A percentile compares a stretch with the other conserved stretches of the same genome.
phyloP scores from a whole-genome alignment of 2,888 invertebrate species.

The Hemicrepidius hirtus region DNA sequence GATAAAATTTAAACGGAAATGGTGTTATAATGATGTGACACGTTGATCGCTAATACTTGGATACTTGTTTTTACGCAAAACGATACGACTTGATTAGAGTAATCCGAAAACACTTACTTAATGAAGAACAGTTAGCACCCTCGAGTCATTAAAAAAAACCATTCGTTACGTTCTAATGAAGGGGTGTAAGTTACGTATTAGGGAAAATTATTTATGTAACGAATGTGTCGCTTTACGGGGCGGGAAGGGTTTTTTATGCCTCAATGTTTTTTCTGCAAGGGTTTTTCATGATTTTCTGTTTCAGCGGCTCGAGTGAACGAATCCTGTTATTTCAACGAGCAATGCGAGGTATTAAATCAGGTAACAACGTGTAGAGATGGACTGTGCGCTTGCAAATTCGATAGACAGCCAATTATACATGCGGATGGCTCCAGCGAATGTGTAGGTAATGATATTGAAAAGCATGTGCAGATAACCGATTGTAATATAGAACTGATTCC shows the following conservation, averaged over 20 bases:
- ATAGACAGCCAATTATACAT: slow-evolving; percentile 82
- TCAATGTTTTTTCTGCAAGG: neutral
- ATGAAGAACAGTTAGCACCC: too few relatives aligned
- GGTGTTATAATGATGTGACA: slow-evolving; percentile 30
- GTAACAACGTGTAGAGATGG: slow-evolving; percentile 89
- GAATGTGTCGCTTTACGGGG: too few relatives aligned
- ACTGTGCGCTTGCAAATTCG: slow-evolving; percentile 86
- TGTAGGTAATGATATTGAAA: slow-evolving; percentile 76
- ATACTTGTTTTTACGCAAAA: neutral
- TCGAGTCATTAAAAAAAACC: too few relatives aligned
- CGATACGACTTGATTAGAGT: neutral
- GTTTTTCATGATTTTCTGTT: slow-evolving; percentile 65
- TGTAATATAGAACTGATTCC: slow-evolving; percentile 47
- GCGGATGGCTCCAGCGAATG: slow-evolving; percentile 84
- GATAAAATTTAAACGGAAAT: slow-evolving; percentile 31
- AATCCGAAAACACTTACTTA: too few relatives aligned
- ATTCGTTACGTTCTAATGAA: too few relatives aligned
- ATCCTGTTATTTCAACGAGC: slow-evolving; percentile 87
- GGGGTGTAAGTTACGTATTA: too few relatives aligned
- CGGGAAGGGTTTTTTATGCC: too few relatives aligned
- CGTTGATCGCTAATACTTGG: slow-evolving; percentile 19
- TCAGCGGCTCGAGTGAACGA: slow-evolving; percentile 88
- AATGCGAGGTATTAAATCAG: slow-evolving; percentile 84
- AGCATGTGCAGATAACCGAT: slow-evolving; percentile 11
- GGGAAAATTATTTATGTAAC: too few relatives aligned